phyloP scores from a whole-genome alignment of 2,113 vertebrate genomes.

The Percina caprodes region DNA sequence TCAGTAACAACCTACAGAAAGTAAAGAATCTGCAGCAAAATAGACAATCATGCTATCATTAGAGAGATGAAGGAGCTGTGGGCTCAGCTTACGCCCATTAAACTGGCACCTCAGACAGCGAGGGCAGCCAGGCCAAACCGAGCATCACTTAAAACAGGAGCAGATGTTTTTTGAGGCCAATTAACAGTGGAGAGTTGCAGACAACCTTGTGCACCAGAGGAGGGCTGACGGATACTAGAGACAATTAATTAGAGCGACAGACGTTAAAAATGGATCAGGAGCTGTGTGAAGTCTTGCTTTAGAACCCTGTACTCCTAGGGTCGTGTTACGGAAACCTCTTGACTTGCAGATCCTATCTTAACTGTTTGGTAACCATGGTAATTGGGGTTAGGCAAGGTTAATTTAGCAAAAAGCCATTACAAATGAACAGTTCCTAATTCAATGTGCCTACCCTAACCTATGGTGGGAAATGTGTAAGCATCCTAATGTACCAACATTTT shows the following conservation, averaged over 20 bases:
- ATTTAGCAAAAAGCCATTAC: too few relatives aligned
- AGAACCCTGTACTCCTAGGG: neutral
- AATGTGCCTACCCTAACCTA: too few relatives aligned
- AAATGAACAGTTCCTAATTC: too few relatives aligned
- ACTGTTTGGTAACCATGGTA: too few relatives aligned
- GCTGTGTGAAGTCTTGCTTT: slow-evolving; percentile 18
- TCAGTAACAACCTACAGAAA: neutral
- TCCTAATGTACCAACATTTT: too few relatives aligned
- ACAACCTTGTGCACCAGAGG: slow-evolving; percentile 69
- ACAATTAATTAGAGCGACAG: slow-evolving; percentile 68
- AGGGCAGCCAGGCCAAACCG: slow-evolving; percentile 55
- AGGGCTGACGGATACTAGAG: slow-evolving; percentile 62
- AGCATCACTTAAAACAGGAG: slow-evolving; percentile 74
- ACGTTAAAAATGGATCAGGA: slow-evolving; percentile 64
- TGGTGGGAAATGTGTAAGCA: too few relatives aligned
- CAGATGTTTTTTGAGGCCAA: slow-evolving; percentile 81
- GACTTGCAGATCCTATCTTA: too few relatives aligned
- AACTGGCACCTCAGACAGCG: slow-evolving; percentile 54
- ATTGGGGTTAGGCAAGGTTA: too few relatives aligned
- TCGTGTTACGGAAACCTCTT: too few relatives aligned
- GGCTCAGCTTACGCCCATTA: slow-evolving; percentile 35
- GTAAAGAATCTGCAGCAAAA: slow-evolving; percentile 19
- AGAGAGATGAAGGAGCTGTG: slow-evolving; percentile 25
- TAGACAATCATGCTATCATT: slow-evolving; percentile 31
- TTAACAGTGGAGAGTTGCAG: slow-evolving; percentile 67